phyloP scores from a whole-genome alignment of 1,140 invertebrate genomes.

The Trichonephila clavata region DNA sequence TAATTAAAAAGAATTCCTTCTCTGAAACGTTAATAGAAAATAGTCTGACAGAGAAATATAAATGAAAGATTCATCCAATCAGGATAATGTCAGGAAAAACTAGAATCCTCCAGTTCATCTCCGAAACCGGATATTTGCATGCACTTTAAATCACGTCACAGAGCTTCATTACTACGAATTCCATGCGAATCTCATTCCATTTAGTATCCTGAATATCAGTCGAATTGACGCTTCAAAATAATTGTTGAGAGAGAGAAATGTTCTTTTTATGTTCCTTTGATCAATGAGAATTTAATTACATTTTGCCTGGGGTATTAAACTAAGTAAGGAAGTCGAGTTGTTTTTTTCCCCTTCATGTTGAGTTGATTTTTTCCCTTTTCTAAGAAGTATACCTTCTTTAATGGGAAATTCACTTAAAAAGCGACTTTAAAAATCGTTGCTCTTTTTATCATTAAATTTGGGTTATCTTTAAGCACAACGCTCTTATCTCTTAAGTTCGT shows the following conservation, averaged over 20 bases:
- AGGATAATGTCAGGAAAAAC: background rate
- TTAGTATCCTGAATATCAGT: background rate
- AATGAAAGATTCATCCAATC: background rate
- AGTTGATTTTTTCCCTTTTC: too few species aligned
- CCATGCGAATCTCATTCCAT: background rate
- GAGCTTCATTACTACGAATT: background rate
- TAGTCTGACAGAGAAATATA: background rate
- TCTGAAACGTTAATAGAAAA: background rate
- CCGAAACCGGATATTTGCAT: background rate
- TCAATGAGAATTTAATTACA: conserved; percentile 12
- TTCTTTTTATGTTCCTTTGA: background rate
- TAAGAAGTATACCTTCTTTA: too few species aligned
- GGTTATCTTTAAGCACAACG: background rate
- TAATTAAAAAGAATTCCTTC: too few species aligned
- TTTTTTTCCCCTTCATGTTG: background rate
- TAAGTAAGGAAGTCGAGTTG: background rate
- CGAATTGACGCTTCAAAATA: background rate
- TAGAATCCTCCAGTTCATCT: background rate
- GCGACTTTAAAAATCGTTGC: background rate
- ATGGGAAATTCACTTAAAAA: background rate
- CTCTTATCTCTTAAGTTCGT: conserved; percentile 13
- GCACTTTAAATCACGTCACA: background rate
- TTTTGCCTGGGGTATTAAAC: background rate
- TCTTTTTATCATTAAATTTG: conserved; percentile 48
- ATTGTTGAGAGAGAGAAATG: background rate